These are phyloP conservation scores for Mycogona germanica DNA, from an alignment of 2,888 invertebrate genomes.

Conservation along the genomic window DNA sequence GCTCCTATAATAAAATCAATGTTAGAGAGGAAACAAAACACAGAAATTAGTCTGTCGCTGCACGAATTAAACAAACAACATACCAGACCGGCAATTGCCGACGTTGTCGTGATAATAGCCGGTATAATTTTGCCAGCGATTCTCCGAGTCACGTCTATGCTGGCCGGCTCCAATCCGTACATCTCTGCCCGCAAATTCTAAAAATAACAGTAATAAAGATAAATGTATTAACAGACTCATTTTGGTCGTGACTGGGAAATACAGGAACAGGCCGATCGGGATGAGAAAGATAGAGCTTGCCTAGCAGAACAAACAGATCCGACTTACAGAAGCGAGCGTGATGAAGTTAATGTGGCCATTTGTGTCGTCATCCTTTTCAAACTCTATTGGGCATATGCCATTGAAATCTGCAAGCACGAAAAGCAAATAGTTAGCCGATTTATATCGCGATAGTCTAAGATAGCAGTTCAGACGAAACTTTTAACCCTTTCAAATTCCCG, in stretches of 20 bases:
- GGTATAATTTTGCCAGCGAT: conserved; percentile 37
- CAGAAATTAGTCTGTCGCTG: no score
- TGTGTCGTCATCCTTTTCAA: conserved; percentile 8
- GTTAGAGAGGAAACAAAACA: no score
- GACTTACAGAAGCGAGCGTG: conserved; percentile 5
- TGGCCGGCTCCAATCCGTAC: conserved; percentile 33
- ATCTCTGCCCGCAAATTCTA: conserved; percentile 33
- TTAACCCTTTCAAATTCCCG: no score
- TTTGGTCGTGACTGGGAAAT: background rate
- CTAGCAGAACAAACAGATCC: no score
- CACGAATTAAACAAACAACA: background rate
- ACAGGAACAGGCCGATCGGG: no score
- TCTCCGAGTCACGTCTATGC: conserved; percentile 27
- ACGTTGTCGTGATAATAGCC: conserved; percentile 38
- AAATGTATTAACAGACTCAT: background rate
- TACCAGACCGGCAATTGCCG: conserved; percentile 35
- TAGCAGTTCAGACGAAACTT: no score
- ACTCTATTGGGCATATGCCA: background rate
- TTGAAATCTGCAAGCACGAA: background rate
- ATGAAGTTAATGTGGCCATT: conserved; percentile 3
- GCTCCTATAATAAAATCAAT: no score
- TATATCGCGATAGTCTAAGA: no score
- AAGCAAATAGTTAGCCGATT: background rate
- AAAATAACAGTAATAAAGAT: background rate
- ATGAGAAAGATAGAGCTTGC: no score